These are phyloP conservation scores for Hyperopisus bebe DNA, from an alignment of 2,113 vertebrate genomes.

Conservation along the genomic window DNA sequence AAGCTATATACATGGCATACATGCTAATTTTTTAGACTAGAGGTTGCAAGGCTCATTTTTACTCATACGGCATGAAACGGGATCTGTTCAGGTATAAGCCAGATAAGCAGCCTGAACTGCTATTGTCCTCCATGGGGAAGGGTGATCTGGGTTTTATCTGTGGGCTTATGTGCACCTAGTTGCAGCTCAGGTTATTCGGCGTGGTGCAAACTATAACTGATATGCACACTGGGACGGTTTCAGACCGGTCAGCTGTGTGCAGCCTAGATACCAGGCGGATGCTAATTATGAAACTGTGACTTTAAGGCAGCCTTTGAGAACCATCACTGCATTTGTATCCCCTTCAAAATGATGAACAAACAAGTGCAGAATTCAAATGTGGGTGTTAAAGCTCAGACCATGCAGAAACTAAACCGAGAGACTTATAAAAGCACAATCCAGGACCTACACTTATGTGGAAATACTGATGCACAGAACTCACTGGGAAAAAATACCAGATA, in stretches of 20 bases:
- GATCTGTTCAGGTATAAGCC: not conserved
- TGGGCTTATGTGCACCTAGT: not conserved
- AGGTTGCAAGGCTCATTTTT: slow-evolving; percentile 35
- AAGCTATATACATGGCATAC: slow-evolving; percentile 45
- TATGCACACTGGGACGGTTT: not conserved
- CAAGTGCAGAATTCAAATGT: not conserved
- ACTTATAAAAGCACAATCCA: not conserved
- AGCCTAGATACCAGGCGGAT: not conserved
- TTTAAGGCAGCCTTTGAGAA: not conserved
- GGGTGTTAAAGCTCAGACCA: not conserved
- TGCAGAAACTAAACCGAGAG: not conserved
- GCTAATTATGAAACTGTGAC: not conserved
- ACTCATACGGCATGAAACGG: not conserved
- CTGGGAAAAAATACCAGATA: not conserved
- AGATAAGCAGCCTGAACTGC: slow-evolving; percentile 3
- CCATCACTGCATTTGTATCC: not conserved
- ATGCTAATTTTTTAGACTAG: slow-evolving; percentile 49
- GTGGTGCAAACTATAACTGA: not conserved
- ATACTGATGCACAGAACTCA: not conserved
- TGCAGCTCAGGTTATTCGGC: not conserved
- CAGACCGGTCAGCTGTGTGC: not conserved
- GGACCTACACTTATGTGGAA: not conserved
- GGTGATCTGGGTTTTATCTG: not conserved
- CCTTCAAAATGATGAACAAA: not conserved
- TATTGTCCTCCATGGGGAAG: not conserved